These are phyloP conservation scores for Echeneis naucrates DNA, from an alignment of 2,797 vertebrate species.

Conservation along the genomic window DNA sequence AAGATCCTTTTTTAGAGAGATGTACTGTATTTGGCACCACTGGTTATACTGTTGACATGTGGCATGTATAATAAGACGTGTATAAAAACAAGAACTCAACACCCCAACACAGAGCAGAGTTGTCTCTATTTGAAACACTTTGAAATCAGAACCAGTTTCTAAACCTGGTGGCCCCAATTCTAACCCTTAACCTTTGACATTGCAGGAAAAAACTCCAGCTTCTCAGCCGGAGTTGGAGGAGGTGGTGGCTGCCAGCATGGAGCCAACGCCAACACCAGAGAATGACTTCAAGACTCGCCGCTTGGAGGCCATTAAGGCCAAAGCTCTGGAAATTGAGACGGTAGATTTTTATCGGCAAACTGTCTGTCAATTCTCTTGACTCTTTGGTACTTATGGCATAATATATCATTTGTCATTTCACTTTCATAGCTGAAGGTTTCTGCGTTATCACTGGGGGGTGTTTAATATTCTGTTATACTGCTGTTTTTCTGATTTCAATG, in stretches of 20 bases:
- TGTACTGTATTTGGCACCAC: constrained; percentile 14
- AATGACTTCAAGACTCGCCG: constrained; percentile 70
- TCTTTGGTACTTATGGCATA: not conserved
- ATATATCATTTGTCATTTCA: not conserved
- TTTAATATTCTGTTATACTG: too few species aligned
- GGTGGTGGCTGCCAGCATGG: constrained; percentile 59
- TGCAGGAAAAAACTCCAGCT: constrained; percentile 73
- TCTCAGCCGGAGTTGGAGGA: constrained; percentile 63
- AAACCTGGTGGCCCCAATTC: constrained; percentile 66
- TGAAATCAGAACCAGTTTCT: constrained; percentile 80
- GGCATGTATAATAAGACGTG: constrained; percentile 40
- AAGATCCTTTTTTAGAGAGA: constrained; percentile 27
- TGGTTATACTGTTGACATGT: constrained; percentile 52
- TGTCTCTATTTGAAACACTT: constrained; percentile 69
- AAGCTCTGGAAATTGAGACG: constrained; percentile 84
- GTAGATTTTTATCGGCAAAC: constrained; percentile 63
- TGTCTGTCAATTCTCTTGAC: constrained; percentile 8
- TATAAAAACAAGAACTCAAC: constrained; percentile 62
- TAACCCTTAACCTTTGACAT: constrained; percentile 74
- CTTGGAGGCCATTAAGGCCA: constrained; percentile 75
- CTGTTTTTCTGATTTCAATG: not conserved
- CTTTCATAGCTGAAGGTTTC: not conserved
- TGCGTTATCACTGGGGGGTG: not conserved
- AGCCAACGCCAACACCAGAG: constrained; percentile 62
- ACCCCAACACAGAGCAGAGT: constrained; percentile 47